These are phyloP conservation scores for Gortyna flavago DNA, from an alignment of 2,888 invertebrate species.

Conservation along the genomic window DNA sequence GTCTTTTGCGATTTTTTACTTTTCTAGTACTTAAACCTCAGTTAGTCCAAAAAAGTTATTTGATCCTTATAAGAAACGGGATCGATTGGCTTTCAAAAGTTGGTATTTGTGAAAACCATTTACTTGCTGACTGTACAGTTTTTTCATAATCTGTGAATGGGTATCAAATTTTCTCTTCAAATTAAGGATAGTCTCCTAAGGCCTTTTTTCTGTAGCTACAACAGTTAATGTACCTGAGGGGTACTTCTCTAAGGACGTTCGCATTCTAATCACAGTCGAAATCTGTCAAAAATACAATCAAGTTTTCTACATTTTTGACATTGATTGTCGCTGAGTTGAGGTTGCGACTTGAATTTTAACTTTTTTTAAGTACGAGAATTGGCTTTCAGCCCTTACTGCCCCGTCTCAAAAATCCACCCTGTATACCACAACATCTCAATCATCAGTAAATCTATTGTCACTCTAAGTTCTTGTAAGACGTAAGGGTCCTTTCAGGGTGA, in stretches of 20 bases:
- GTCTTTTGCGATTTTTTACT: background rate
- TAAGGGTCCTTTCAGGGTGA: background rate
- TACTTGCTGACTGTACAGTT: background rate
- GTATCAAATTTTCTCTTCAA: background rate
- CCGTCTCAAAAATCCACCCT: background rate
- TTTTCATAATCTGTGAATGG: too few species aligned
- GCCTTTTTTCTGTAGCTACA: background rate
- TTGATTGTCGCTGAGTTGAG: background rate
- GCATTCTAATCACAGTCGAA: background rate
- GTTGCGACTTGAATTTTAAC: background rate
- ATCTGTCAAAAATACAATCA: background rate
- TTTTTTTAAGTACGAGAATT: background rate
- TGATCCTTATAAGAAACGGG: background rate
- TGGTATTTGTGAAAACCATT: background rate
- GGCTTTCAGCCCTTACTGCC: background rate
- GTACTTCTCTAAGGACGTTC: background rate
- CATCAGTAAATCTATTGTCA: slow-evolving; percentile 25
- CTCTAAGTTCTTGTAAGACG: slow-evolving; percentile 2
- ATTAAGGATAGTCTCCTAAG: background rate
- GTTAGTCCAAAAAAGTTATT: background rate
- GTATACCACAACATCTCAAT: background rate
- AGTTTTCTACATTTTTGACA: background rate
- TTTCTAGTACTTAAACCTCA: background rate
- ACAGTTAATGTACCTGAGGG: too few species aligned
- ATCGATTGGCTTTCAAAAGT: background rate